A percentile compares a stretch with the other conserved stretches of the same genome.
Evolutionary conservation across 2,113 vertebrate species (phyloP).

Genomic region (Podiceps cristatus): DNA sequence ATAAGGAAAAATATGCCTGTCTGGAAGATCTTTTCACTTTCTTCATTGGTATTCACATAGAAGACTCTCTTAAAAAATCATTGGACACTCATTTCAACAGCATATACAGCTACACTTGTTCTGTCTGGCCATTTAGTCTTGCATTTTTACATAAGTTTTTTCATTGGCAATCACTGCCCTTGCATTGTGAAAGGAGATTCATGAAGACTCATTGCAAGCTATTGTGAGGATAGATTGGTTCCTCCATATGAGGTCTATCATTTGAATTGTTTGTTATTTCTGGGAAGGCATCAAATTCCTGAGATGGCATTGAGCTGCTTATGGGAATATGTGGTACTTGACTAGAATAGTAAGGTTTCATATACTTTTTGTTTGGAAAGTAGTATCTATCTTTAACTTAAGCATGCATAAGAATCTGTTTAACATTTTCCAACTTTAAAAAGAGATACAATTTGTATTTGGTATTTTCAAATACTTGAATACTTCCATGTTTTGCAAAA

Average conservation of each 20-base stretch:
- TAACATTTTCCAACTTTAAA: not conserved
- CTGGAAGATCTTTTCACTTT: conserved; percentile 27
- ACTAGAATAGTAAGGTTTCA: conserved; percentile 21
- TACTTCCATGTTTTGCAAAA: not conserved
- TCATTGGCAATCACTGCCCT: conserved; percentile 34
- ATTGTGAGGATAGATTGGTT: conserved; percentile 62
- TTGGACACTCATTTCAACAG: conserved; percentile 20
- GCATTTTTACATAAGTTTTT: conserved; percentile 36
- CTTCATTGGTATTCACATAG: conserved; percentile 59
- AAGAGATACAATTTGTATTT: not conserved
- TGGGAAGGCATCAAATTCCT: conserved; percentile 19
- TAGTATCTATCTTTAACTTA: not conserved
- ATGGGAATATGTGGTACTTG: not conserved
- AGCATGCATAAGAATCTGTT: not conserved
- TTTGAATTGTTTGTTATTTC: conserved; percentile 66
- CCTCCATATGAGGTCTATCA: conserved; percentile 18
- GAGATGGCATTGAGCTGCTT: not conserved
- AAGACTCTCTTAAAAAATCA: conserved; percentile 29
- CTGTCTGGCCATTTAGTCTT: conserved; percentile 11
- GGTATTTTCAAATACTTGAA: not conserved
- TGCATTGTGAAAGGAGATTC: conserved; percentile 27
- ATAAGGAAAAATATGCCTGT: conserved; percentile 47
- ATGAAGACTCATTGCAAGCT: conserved; percentile 45
- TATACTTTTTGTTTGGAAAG: not conserved
- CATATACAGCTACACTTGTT: not conserved